Evolutionary conservation across 2,113 vertebrate genomes (phyloP).

Genomic region (Regulus satrapa): DNA sequence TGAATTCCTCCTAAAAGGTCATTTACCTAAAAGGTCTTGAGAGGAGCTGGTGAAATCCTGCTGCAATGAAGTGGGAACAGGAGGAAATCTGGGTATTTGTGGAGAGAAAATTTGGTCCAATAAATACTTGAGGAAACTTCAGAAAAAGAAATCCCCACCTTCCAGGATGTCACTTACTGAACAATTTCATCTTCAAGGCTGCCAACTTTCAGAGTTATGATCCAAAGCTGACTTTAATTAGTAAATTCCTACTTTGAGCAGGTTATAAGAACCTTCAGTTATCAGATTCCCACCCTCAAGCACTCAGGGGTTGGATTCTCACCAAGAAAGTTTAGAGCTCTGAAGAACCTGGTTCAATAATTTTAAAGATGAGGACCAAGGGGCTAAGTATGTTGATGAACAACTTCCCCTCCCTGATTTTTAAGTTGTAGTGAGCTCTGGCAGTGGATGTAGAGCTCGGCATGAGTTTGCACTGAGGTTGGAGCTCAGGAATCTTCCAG

Average conservation of each 20-base stretch:
- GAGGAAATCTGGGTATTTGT: neutral
- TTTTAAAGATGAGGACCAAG: neutral
- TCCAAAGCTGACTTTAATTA: neutral
- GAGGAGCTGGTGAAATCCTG: neutral
- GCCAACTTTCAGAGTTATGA: neutral
- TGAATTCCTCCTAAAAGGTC: neutral
- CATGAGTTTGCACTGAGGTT: neutral
- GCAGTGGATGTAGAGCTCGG: neutral
- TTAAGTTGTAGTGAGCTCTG: neutral
- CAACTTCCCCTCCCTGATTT: neutral
- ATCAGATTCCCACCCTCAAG: neutral
- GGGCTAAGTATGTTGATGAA: neutral
- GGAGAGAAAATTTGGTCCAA: neutral
- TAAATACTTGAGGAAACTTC: neutral
- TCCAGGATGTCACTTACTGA: neutral
- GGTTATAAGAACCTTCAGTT: neutral
- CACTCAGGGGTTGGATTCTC: neutral
- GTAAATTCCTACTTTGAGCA: neutral
- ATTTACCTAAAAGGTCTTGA: neutral
- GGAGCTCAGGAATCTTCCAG: neutral
- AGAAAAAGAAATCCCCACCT: neutral
- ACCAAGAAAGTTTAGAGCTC: neutral
- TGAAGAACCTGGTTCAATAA: neutral
- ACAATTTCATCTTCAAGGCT: neutral
- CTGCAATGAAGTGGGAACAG: neutral